Base-by-base conservation (phyloP, 2,113 vertebrate species). In the Dicerorhinus sumatrensis region DNA sequence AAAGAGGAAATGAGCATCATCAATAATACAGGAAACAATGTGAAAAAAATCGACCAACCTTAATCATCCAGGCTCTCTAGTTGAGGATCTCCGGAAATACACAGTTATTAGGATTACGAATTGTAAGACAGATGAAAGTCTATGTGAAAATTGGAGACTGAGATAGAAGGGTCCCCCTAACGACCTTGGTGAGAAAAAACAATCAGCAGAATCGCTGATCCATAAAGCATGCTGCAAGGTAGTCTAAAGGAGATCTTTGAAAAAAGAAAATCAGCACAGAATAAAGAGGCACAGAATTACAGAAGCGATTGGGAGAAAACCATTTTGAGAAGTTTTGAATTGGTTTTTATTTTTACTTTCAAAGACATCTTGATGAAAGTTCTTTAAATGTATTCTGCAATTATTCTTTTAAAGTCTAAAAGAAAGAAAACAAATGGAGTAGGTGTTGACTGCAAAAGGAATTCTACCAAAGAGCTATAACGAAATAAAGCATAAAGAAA, bases 151-250 rank as follows among this genome's bases (percentile, higher is more conserved):
- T 39, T 82, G 70, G 5, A 97, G 80, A 84, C 5, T 58, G 20
- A 77, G 48, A 84, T 60, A 75, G 73, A 79, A 91, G 73, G 9
- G 58, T 58, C 25, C 58, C 33, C 91, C 27, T 96, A 96, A 97
- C 0, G 27, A 97, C 89, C 93, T 87, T 84, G 62, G 85, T 85
- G 70, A 84, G 69, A 58, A 93, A 96, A 97, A 85, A 82, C 69
- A 96, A 97, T 97, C 93, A 95, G 73, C 54, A 67, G 82, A 96
- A 70, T 91, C 96, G 96, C 36, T 93, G 96, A 97, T 97, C 91
- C 96, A 93, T 95, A 94, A 97, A 97, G 86, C 25, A 42, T 75
- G 51, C 77, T 94, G 85, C 20, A 86, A 94, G 89, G 81, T 75
- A 86, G 63, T 77, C 67, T 79, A 86, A 89, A 96, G 36, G 83